Evolutionary conservation across 2,888 invertebrate genomes (phyloP).

Genomic region (Hesperia comma): DNA sequence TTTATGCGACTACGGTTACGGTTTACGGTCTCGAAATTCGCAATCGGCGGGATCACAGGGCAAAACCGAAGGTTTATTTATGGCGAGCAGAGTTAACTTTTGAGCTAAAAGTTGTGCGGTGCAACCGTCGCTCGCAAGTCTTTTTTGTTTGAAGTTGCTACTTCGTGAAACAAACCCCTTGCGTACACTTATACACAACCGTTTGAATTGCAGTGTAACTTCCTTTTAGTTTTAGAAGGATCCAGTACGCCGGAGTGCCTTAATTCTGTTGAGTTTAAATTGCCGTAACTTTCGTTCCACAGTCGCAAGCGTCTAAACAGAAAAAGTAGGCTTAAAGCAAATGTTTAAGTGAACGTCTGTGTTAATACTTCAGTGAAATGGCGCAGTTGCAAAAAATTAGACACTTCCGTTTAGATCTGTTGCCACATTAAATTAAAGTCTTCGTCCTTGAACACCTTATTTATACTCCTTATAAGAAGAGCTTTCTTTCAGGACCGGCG

Average conservation of each 20-base stretch:
- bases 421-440: no score
- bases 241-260: slow-evolving; percentile 30
- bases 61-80: slow-evolving; percentile 84
- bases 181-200: slow-evolving; percentile 37
- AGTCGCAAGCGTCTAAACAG: slow-evolving; percentile 20
- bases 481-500: no score
- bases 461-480: no score
- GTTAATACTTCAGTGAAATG: slow-evolving; percentile 13
- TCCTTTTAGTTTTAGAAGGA: slow-evolving; percentile 37
- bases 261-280: slow-evolving; percentile 35
- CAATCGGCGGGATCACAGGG: slow-evolving; percentile 75
- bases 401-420: neutral
- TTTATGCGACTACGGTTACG: slow-evolving; percentile 78
- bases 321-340: slow-evolving; percentile 26
- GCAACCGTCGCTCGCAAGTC: slow-evolving; percentile 47
- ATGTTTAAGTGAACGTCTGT: slow-evolving; percentile 29
- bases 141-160: slow-evolving; percentile 44
- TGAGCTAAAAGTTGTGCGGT: slow-evolving; percentile 74
- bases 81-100: slow-evolving; percentile 76
- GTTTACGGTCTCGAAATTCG: slow-evolving; percentile 77
- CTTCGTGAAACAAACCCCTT: slow-evolving; percentile 50
- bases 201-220: slow-evolving; percentile 35
- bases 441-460: no score
- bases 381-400: neutral
- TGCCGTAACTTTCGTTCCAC: slow-evolving; percentile 30